Evolutionary conservation across 2,888 invertebrate genomes (phyloP).

Genomic region (Drosophila monieri): DNA sequence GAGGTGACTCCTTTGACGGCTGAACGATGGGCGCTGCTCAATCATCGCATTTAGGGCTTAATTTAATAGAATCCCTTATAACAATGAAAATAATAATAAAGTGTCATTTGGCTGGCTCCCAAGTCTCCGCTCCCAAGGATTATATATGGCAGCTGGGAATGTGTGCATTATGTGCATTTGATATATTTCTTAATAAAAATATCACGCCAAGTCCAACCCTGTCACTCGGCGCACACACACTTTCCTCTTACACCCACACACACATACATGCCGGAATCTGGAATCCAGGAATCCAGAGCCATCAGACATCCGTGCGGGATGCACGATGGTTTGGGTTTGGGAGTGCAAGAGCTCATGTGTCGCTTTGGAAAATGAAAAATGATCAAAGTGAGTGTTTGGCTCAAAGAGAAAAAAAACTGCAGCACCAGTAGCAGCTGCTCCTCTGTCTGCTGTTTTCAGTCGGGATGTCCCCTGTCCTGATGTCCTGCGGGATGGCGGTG

Average conservation of each 20-base stretch:
- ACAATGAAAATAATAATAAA: constrained; percentile 49
- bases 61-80: constrained; percentile 38
- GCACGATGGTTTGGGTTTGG: constrained; percentile 23
- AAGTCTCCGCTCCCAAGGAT: constrained; percentile 31
- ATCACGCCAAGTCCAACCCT: constrained; percentile 62
- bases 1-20: constrained; percentile 10
- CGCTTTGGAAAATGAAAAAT: constrained; percentile 72
- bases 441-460: constrained; percentile 11
- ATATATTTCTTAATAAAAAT: constrained; percentile 77
- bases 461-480: not conserved
- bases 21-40: constrained; percentile 24
- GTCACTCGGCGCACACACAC: constrained; percentile 27
- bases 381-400: constrained; percentile 79
- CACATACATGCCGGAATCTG: not conserved
- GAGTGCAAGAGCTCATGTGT: constrained; percentile 51
- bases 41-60: constrained; percentile 37
- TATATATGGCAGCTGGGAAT: constrained; percentile 33
- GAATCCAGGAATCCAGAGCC: constrained; percentile 25
- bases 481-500: constrained; percentile 28
- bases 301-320: constrained; percentile 16
- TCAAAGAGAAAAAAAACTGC: constrained; percentile 60
- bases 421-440: constrained; percentile 53
- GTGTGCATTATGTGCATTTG: constrained; percentile 75
- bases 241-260: constrained; percentile 3
- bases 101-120: constrained; percentile 46